These are phyloP conservation scores for Premnoplex brunnescens DNA, from an alignment of 2,797 vertebrate species.

Conservation along the genomic window DNA sequence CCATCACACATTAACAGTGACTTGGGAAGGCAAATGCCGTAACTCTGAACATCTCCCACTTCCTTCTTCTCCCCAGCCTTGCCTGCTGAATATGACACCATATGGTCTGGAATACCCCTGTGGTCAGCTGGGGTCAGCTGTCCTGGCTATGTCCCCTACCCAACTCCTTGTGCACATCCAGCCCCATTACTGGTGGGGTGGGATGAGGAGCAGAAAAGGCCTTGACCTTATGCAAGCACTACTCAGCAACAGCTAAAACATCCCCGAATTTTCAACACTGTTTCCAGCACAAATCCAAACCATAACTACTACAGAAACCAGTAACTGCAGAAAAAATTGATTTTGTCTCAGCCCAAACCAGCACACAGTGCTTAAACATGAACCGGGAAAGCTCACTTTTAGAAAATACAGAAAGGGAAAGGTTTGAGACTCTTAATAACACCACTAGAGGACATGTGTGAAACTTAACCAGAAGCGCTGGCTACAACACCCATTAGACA, in stretches of 20 bases:
- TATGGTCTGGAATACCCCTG: background rate
- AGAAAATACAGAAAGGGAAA: background rate
- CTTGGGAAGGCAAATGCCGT: background rate
- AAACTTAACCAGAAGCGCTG: background rate
- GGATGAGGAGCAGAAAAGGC: background rate
- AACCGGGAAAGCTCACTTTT: background rate
- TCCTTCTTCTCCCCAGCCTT: background rate
- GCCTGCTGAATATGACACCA: fast-evolving
- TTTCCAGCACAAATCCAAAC: background rate
- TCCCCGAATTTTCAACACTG: background rate
- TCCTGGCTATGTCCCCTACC: too few species aligned
- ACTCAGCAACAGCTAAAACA: background rate
- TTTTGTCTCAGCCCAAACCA: background rate
- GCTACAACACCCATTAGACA: too few species aligned
- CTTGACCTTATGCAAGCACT: background rate
- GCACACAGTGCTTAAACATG: background rate
- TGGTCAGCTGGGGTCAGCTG: background rate
- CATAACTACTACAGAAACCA: background rate
- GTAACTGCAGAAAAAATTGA: background rate
- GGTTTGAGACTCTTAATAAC: background rate
- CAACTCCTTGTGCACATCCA: background rate
- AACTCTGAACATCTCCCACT: background rate
- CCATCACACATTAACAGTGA: fast-evolving
- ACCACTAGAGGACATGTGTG: fast-evolving
- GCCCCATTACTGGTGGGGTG: too few species aligned